A percentile compares a stretch with the other conserved stretches of the same genome.
These are phyloP conservation scores for Octomys mimax DNA, from an alignment of 2,797 vertebrate species.

Conservation along the genomic window DNA sequence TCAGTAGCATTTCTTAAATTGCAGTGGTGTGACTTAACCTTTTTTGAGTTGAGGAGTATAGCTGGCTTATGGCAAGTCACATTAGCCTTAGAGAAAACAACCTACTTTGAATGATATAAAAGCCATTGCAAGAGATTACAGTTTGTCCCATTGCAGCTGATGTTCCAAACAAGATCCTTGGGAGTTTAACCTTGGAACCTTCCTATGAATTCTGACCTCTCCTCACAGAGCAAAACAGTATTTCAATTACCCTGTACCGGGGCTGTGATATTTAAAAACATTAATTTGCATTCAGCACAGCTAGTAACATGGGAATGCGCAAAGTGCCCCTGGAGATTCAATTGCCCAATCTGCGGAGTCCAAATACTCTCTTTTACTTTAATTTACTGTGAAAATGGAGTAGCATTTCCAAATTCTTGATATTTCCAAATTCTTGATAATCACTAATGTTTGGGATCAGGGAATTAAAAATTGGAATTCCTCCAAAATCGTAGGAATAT, in stretches of 20 bases:
- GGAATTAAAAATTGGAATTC: slow-evolving; percentile 34
- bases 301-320: background rate
- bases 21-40: background rate
- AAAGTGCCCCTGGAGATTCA: background rate
- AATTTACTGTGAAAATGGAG: slow-evolving; percentile 17
- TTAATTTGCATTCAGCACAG: slow-evolving; percentile 6
- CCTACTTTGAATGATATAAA: background rate
- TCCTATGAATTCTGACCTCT: slow-evolving; percentile 42
- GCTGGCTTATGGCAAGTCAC: background rate
- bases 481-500: background rate
- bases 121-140: slow-evolving; percentile 13
- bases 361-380: slow-evolving; percentile 14
- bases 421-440: slow-evolving; percentile 40
- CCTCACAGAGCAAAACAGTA: background rate
- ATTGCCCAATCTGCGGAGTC: background rate
- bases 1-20: background rate
- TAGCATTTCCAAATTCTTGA: slow-evolving; percentile 31
- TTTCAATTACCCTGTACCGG: background rate
- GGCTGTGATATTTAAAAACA: slow-evolving; percentile 5
- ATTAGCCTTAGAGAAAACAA: background rate
- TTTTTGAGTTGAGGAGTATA: background rate
- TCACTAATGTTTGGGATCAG: background rate
- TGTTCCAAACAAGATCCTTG: background rate
- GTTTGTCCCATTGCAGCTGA: background rate
- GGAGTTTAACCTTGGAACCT: background rate